Evolutionary conservation across 30 jellyfish, hydroid and myxozoan genomes (phyloP), one percentile per base, ranked within the genome.

Genomic region (Thelohanellus kitauei): DNA sequence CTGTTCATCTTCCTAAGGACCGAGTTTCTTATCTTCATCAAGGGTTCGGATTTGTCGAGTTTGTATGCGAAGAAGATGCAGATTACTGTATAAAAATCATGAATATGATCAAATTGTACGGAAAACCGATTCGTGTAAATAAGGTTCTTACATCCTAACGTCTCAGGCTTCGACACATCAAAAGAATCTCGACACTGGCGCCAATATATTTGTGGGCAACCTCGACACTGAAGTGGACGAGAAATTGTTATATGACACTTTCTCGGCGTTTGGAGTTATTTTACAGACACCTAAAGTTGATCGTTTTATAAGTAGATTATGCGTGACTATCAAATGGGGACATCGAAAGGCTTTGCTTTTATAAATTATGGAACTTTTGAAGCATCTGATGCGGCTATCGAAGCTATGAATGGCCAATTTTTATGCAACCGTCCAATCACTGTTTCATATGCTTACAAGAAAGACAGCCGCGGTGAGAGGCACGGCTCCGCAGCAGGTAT

Each of bases 401-500:
- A 64, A 19, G 98, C 98, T 22, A 80, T 80, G 98, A 57, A 80
- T 35, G 87, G 98, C 1, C 98, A 80, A 34, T 58, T 64, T 45
- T 44, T 80, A 6, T 43, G 84, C 27, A 80, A 80, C 46, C 51
- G 98, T 30, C 89, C 98, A 22, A 80, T 80, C 55, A 63, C 86
- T 47, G 98, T 80, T 11, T 80, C 98, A 2, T 80, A 80, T 44
- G 87, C 98, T 0, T 80, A 64, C 58, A 80, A 80, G 31, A 80
- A 80, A 52, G 98, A 80, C 55, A 45, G 89, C 15, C 64, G 66
- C 41, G 98, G 98, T 37, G 98, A 80, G 29, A 51, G 98, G 14
- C 98, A 80, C 33, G 98, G 98, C 2, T 80, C 98, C 13, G 89
- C 98, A 0, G 98, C 98, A 17, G 98, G 98, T 80, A 9, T 4